Conservation (phyloP, 2,888 invertebrate species). For the Lycophotia porphyrea region DNA sequence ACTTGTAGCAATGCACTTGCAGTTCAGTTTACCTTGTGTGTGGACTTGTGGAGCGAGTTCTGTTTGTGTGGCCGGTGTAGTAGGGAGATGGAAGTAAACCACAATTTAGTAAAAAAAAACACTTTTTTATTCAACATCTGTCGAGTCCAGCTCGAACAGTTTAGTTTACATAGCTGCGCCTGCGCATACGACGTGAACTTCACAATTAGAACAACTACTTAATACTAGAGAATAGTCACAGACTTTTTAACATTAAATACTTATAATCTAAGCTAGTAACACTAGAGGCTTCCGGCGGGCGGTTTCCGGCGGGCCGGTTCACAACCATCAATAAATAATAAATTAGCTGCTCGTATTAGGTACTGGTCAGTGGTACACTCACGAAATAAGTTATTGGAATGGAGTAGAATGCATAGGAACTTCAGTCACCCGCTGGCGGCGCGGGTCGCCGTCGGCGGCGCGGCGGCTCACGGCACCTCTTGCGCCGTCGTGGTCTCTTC, state of each 20-base stretch:
- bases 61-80: not conserved
- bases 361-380: conserved; percentile 46
- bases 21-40: not conserved
- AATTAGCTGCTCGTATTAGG: conserved; percentile 62
- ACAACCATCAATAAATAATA: conserved; percentile 67
- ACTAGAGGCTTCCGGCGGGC: conserved; percentile 37
- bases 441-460: conserved; percentile 11
- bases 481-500: conserved; percentile 68
- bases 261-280: conserved; percentile 46
- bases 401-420: conserved; percentile 71
- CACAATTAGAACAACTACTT: conserved; percentile 46
- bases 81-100: conserved; percentile 38
- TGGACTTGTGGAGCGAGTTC: not conserved
- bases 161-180: conserved; percentile 60
- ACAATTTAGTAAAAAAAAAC: conserved; percentile 54
- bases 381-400: conserved; percentile 63
- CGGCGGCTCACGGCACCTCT: conserved; percentile 53
- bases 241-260: conserved; percentile 55
- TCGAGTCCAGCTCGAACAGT: conserved; percentile 63
- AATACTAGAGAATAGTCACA: conserved; percentile 51
- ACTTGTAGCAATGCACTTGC: not conserved
- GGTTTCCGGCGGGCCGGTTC: conserved; percentile 45
- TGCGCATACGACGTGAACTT: conserved; percentile 47
- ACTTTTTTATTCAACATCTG: conserved; percentile 53
- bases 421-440: conserved; percentile 42